Evolutionary conservation across 2,888 invertebrate species (phyloP), one percentile per base, ranked within the genome.

Genomic region (Exephanes ischioxanthus): DNA sequence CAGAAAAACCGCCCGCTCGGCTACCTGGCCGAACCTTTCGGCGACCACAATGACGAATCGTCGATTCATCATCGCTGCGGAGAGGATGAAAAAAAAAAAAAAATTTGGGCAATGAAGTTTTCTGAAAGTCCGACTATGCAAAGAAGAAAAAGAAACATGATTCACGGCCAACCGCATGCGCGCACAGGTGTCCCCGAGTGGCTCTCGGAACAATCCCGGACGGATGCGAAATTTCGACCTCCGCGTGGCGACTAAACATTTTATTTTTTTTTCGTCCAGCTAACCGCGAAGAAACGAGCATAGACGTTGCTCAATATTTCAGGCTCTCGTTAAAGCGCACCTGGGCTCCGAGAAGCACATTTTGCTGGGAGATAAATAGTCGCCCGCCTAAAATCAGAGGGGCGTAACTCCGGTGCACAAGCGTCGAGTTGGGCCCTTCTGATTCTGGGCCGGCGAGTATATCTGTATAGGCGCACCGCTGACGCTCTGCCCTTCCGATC

Each of bases 101-200:
- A 72, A 22, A 37, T 55, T 72, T 78, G 72, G 51, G 72, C 78
- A 83, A 73, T 83, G 78, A 83, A 73, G 73, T 83, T 83, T 78
- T 73, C 67, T 14, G 16, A 33, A 61, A 61, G 19, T 16, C 6
- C 61, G 16, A 26, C 33, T 61, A 16, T 61, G 61, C 16, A 45
- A 45, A 45, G 11, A 45, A 45, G 6, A 30, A 61, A 33, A 72
- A 72, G 58, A 72, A 72, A 58, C 41, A 22, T 72, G 55, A 72
- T 72, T 72, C 72, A 72, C 72, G 55, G 55, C 41, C 72, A 22
- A 37, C 55, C 19, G 53, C 55, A 55, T 55, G 37, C 19, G 37
- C 33, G 53, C 71, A 72, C 72, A 72, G 72, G 72, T 72, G 72
- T 61, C 30, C 33, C 61, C 55, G 55, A 37, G 37, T 6, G 58